Conservation (phyloP, 2,888 invertebrate genomes). For the Dendrolimus houi region DNA sequence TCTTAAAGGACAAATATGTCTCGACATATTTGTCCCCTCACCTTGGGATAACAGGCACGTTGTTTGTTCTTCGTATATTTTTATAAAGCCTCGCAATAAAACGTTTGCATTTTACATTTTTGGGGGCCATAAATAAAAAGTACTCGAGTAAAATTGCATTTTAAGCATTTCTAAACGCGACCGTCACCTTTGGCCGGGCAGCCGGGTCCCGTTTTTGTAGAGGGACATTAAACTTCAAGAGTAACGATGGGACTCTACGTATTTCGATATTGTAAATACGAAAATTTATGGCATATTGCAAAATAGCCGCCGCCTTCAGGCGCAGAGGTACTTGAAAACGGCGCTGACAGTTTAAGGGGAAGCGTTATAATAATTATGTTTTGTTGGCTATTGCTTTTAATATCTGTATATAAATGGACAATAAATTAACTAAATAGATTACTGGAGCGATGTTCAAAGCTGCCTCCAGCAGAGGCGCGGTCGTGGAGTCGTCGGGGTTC, state of each 20-base stretch:
- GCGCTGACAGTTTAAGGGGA: conserved; percentile 7
- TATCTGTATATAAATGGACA: conserved; percentile 41
- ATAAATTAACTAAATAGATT: conserved; percentile 61
- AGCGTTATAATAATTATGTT: conserved; percentile 20
- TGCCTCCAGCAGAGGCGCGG: conserved; percentile 31
- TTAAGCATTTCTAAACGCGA: conserved; percentile 67
- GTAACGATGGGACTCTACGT: conserved; percentile 37
- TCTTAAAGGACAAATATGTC: conserved; percentile 49
- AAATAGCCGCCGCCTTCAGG: conserved; percentile 8
- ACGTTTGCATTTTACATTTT: conserved; percentile 73
- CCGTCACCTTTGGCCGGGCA: conserved; percentile 54
- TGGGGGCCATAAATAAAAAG: conserved; percentile 65
- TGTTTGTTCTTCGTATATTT: conserved; percentile 72
- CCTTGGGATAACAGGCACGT: conserved; percentile 57
- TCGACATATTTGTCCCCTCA: conserved; percentile 55
- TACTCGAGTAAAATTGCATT: conserved; percentile 70
- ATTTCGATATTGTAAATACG: conserved; percentile 38
- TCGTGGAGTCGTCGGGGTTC: conserved; percentile 49
- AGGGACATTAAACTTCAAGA: conserved; percentile 43
- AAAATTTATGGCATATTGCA: conserved; percentile 38
- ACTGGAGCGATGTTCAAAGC: conserved; percentile 46
- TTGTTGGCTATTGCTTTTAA: conserved; percentile 26
- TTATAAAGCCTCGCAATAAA: conserved; percentile 70
- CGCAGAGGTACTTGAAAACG: conserved; percentile 10
- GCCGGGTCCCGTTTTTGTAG: conserved; percentile 28